A percentile compares a stretch with the other conserved stretches of the same genome.
Conservation (phyloP, 2,113 vertebrate genomes). For the Grantiella picta region DNA sequence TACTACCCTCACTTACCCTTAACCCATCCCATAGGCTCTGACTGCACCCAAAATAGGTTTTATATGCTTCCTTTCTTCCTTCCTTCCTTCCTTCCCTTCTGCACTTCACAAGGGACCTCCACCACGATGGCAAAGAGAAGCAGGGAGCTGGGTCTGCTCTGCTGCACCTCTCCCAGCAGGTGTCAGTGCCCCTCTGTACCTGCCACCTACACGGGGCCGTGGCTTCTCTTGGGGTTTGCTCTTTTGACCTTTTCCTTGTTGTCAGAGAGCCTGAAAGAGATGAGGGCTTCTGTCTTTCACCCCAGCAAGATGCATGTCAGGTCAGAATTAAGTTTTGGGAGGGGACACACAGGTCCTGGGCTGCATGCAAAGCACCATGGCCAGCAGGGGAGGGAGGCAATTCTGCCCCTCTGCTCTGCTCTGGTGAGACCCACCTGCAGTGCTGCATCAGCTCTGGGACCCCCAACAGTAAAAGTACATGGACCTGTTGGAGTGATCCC, state of each 20-base stretch:
- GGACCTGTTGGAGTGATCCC: not conserved
- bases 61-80: not conserved
- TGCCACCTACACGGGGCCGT: not conserved
- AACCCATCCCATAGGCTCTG: not conserved
- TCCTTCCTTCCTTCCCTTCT: not conserved
- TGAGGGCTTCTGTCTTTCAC: not conserved
- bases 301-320: not conserved
- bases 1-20: not conserved
- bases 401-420: not conserved
- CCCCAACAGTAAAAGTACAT: not conserved
- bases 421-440: not conserved
- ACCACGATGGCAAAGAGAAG: not conserved
- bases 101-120: not conserved
- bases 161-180: not conserved
- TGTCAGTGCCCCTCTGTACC: slow-evolving; percentile 24
- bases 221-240: not conserved
- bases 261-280: not conserved
- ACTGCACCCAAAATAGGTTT: not conserved
- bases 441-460: not conserved
- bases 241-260: not conserved
- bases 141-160: not conserved
- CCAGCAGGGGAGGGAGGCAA: not conserved
- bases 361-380: not conserved
- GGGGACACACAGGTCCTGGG: not conserved
- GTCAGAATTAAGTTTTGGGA: not conserved